These are phyloP conservation scores for Peromyscus maniculatus DNA, from an alignment of 2,113 vertebrate genomes.

Conservation along the genomic window DNA sequence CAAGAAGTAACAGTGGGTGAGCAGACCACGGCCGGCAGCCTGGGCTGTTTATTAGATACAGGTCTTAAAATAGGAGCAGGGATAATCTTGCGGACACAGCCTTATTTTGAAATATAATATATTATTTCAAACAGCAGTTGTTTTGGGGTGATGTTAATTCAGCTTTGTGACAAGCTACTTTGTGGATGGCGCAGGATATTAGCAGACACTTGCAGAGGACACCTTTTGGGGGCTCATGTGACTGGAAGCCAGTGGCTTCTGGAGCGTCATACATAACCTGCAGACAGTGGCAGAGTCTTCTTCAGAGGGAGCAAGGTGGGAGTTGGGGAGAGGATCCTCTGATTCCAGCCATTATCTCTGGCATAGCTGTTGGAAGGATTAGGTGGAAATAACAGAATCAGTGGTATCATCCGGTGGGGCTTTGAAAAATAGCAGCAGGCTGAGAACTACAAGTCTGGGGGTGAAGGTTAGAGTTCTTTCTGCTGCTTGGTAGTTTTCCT, in stretches of 20 bases:
- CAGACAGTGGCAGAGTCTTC: neutral
- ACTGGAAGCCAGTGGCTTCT: neutral
- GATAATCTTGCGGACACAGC: conserved; percentile 40
- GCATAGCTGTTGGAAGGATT: neutral
- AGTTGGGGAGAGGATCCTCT: neutral
- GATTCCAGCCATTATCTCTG: conserved; percentile 16
- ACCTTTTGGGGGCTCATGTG: neutral
- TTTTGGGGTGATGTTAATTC: conserved; percentile 1
- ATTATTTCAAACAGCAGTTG: conserved; percentile 57
- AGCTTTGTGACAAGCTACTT: conserved; percentile 32
- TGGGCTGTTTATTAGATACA: conserved; percentile 63
- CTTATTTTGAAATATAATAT: conserved; percentile 68
- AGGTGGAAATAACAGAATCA: conserved; percentile 23
- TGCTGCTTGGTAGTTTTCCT: neutral
- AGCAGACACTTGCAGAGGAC: neutral
- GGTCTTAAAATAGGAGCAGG: conserved; percentile 71
- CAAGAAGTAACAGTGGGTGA: conserved; percentile 36
- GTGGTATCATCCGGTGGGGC: neutral
- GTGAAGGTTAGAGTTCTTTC: neutral
- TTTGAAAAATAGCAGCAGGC: neutral
- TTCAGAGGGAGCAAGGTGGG: neutral
- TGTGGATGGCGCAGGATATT: neutral
- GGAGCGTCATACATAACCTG: neutral
- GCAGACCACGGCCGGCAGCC: conserved; percentile 16
- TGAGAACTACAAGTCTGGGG: neutral